phyloP scores from a whole-genome alignment of 2,113 vertebrate genomes.

The Stercorarius parasiticus region DNA sequence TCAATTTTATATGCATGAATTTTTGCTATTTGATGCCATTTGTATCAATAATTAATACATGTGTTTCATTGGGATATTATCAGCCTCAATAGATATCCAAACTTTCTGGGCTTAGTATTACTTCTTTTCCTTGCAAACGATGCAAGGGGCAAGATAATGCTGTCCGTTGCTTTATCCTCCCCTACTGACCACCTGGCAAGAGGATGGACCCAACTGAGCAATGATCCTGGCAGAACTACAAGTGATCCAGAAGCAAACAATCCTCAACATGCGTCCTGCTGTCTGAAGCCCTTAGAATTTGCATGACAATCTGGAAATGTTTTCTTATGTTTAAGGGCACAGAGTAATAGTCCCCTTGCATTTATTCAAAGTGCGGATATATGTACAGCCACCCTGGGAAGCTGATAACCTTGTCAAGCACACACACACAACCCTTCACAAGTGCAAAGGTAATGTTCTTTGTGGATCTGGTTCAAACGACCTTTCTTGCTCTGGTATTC shows the following conservation, averaged over 20 bases:
- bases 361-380: background rate
- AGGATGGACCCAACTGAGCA: background rate
- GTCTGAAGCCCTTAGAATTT: background rate
- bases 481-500: background rate
- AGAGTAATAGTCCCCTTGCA: background rate
- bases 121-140: background rate
- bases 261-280: background rate
- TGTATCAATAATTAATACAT: constrained; percentile 45
- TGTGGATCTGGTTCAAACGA: background rate
- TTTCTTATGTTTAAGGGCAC: background rate
- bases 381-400: background rate
- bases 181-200: background rate
- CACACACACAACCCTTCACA: background rate
- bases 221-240: background rate
- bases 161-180: background rate
- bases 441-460: background rate
- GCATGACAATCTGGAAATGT: background rate
- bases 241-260: background rate
- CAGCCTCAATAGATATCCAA: background rate
- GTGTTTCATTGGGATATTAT: background rate
- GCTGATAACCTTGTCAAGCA: background rate
- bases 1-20: background rate
- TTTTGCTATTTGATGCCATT: constrained; percentile 33
- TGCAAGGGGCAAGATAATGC: background rate
- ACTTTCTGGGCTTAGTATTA: background rate